Evolutionary conservation across 1,140 invertebrate genomes (phyloP).

Genomic region (Atta colombica): DNA sequence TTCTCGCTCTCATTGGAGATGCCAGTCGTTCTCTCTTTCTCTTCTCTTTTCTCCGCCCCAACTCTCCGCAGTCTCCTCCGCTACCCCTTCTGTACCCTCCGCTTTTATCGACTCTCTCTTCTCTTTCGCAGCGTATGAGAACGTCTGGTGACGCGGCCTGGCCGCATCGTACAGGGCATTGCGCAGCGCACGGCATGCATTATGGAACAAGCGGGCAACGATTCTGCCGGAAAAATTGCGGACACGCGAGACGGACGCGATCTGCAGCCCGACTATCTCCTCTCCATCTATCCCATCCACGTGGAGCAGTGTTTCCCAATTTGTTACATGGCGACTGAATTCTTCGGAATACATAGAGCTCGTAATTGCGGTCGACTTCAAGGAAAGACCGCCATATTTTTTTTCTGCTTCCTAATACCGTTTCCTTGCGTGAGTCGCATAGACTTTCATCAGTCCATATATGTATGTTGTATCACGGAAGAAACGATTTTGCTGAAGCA

Average conservation of each 20-base stretch:
- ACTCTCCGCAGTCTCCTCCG: not conserved
- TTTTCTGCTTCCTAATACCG: not conserved
- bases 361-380: constrained; percentile 29
- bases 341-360: not conserved
- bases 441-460: not conserved
- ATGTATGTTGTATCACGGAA: not conserved
- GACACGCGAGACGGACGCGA: constrained; percentile 81
- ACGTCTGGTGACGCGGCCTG: constrained; percentile 68
- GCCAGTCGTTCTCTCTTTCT: constrained; percentile 23
- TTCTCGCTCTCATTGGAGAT: constrained; percentile 75
- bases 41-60: not conserved
- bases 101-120: constrained; percentile 35
- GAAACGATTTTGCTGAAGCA: too few relatives aligned
- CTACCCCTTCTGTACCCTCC: not conserved
- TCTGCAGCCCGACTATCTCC: constrained; percentile 72
- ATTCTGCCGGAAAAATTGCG: constrained; percentile 82
- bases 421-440: not conserved
- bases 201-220: constrained; percentile 81
- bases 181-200: constrained; percentile 79
- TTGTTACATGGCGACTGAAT: constrained; percentile 38
- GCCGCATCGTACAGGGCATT: constrained; percentile 72
- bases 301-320: constrained; percentile 54
- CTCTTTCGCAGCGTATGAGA: constrained; percentile 72
- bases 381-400: not conserved
- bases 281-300: constrained; percentile 30